Evolutionary conservation across 2,888 invertebrate species (phyloP).

Genomic region (Drosophila paranaensis): DNA sequence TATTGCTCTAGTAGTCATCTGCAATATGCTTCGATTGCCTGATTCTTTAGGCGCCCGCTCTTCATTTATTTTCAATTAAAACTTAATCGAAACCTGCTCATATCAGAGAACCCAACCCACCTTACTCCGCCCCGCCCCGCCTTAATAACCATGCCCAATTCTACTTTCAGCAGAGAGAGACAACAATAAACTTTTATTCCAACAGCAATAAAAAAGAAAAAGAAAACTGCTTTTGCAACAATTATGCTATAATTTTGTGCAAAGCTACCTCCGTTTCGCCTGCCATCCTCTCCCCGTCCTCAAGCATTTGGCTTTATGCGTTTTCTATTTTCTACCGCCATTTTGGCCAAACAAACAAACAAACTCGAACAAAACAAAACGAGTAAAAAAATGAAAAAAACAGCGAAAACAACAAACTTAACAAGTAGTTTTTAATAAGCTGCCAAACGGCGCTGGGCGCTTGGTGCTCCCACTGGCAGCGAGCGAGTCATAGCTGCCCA

Average conservation of each 20-base stretch:
- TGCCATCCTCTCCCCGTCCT: background rate
- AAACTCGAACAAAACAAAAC: slow-evolving; percentile 14
- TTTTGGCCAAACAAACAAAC: slow-evolving; percentile 46
- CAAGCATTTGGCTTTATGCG: slow-evolving; percentile 36
- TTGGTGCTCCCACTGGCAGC: background rate
- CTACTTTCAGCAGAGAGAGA: slow-evolving; percentile 9
- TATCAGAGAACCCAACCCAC: slow-evolving; percentile 16
- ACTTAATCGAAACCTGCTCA: slow-evolving; percentile 68
- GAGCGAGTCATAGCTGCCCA: background rate
- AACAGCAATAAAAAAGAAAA: slow-evolving; percentile 20
- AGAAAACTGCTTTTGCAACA: slow-evolving; percentile 59
- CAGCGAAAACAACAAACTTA: slow-evolving; percentile 62
- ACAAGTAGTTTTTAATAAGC: slow-evolving; percentile 70
- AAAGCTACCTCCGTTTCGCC: slow-evolving; percentile 1
- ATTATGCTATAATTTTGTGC: slow-evolving; percentile 65
- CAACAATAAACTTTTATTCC: slow-evolving; percentile 35
- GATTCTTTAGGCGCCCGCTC: slow-evolving; percentile 26
- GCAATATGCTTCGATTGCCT: slow-evolving; percentile 15
- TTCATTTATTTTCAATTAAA: slow-evolving; percentile 75
- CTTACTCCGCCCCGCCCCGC: background rate
- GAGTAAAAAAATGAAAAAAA: slow-evolving; percentile 18
- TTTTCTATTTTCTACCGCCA: slow-evolving; percentile 57
- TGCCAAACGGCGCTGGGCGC: slow-evolving; percentile 40
- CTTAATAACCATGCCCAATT: background rate
- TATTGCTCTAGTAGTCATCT: background rate